Percentiles rank a stretch among this genome's conserved stretches.
Conservation (phyloP, 2,113 vertebrate species). For the Grallaria varia region DNA sequence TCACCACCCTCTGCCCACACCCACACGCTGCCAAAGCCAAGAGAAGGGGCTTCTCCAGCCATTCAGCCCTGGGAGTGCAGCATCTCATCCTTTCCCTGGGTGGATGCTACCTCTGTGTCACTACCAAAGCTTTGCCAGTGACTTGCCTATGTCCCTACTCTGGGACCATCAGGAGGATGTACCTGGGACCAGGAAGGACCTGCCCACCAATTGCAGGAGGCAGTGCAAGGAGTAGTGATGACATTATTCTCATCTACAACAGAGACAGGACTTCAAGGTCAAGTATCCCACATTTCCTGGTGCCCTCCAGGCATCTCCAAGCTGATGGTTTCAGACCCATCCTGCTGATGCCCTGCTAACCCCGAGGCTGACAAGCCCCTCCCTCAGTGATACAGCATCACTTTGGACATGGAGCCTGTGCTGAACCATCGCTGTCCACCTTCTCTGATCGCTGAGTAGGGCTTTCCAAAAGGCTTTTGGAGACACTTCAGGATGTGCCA, state of each 20-base stretch:
- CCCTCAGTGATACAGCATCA: not conserved
- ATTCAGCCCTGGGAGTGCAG: not conserved
- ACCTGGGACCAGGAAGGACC: not conserved
- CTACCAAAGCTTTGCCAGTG: not conserved
- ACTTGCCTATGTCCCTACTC: not conserved
- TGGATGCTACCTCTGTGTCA: not conserved
- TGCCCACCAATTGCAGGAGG: not conserved
- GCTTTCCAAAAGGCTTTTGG: not conserved
- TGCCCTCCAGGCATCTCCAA: not conserved
- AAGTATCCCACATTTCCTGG: not conserved
- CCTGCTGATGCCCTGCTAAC: not conserved
- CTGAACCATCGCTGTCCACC: accelerated
- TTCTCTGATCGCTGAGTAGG: not conserved
- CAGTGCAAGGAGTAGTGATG: not conserved
- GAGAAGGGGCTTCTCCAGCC: not conserved
- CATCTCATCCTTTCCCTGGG: not conserved
- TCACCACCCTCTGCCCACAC: not conserved
- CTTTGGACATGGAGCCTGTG: accelerated
- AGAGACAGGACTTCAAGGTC: not conserved
- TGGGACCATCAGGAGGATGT: not conserved
- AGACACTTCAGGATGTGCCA: not conserved
- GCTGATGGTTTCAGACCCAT: not conserved
- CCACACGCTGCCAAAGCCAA: not conserved
- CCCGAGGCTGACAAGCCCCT: not conserved
- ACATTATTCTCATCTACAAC: not conserved